These are phyloP conservation scores for Parasteatoda tepidariorum DNA, from an alignment of 1,140 invertebrate genomes.

Conservation along the genomic window DNA sequence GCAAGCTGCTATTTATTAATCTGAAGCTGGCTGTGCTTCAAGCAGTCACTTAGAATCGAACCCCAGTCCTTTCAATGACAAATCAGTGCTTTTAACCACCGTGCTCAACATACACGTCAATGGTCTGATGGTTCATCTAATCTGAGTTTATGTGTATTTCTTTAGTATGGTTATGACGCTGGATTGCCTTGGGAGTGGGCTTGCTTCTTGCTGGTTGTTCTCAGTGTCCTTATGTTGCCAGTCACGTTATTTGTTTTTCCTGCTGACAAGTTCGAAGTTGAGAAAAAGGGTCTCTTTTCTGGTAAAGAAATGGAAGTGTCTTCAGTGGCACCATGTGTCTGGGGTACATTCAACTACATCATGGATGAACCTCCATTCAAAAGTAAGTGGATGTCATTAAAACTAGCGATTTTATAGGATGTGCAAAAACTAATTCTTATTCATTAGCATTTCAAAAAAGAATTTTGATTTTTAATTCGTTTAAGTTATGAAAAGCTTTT, in stretches of 20 bases:
- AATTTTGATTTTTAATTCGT: too few species aligned
- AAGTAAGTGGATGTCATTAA: background rate
- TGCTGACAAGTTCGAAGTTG: slow-evolving; percentile 22
- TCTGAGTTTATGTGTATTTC: background rate
- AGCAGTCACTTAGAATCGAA: too few species aligned
- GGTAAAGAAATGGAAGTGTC: slow-evolving; percentile 26
- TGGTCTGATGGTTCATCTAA: too few species aligned
- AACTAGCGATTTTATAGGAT: too few species aligned
- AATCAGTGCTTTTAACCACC: too few species aligned
- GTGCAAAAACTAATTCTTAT: too few species aligned
- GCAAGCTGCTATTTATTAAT: too few species aligned
- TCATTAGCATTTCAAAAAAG: too few species aligned
- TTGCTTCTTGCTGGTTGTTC: slow-evolving; percentile 53
- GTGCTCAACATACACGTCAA: too few species aligned
- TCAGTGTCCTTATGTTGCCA: slow-evolving; percentile 61
- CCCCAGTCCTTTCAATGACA: too few species aligned
- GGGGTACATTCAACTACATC: slow-evolving; percentile 46
- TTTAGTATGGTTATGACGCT: slow-evolving; percentile 60
- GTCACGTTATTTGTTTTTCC: slow-evolving; percentile 63
- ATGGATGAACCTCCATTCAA: background rate
- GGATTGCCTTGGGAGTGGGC: slow-evolving; percentile 60
- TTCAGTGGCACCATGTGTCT: slow-evolving; percentile 27
- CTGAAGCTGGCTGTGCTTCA: too few species aligned
- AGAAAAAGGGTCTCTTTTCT: background rate
- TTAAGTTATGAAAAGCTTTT: too few species aligned